phyloP scores from a whole-genome alignment of 1,140 invertebrate genomes.

The Bombus picipes region DNA sequence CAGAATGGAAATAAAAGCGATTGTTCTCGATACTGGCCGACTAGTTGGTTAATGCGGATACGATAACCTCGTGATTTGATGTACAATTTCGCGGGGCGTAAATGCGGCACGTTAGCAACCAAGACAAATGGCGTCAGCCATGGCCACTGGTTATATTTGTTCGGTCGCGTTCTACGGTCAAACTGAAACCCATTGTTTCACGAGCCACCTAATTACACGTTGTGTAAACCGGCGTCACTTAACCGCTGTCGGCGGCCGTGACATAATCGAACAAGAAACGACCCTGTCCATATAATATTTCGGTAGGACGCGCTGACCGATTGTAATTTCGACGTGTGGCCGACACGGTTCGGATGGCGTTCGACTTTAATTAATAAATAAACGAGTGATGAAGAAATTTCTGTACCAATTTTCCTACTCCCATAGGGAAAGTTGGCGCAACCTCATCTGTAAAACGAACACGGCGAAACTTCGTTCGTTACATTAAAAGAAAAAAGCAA shows the following conservation, averaged over 20 bases:
- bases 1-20: not conserved
- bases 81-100: slow-evolving; percentile 10
- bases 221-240: slow-evolving; percentile 47
- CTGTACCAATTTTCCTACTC: no score
- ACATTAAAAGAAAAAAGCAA: not conserved
- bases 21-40: not conserved
- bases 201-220: slow-evolving; percentile 46
- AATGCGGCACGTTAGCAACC: slow-evolving; percentile 27
- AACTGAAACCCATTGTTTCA: slow-evolving; percentile 44
- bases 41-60: not conserved
- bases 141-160: slow-evolving; percentile 39
- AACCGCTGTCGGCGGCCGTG: slow-evolving; percentile 26
- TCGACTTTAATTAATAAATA: slow-evolving; percentile 30
- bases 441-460: not conserved
- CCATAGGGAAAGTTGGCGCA: not conserved
- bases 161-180: slow-evolving; percentile 21
- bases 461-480: not conserved
- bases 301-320: not conserved
- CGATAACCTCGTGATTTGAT: slow-evolving; percentile 7
- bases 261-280: slow-evolving; percentile 52
- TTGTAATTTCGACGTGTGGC: not conserved
- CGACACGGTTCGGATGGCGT: not conserved
- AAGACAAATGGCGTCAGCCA: slow-evolving; percentile 26
- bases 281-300: slow-evolving; percentile 1
- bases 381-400: slow-evolving; percentile 8